phyloP scores from a whole-genome alignment of 2,797 vertebrate genomes.

The Malacoctenus gilli region DNA sequence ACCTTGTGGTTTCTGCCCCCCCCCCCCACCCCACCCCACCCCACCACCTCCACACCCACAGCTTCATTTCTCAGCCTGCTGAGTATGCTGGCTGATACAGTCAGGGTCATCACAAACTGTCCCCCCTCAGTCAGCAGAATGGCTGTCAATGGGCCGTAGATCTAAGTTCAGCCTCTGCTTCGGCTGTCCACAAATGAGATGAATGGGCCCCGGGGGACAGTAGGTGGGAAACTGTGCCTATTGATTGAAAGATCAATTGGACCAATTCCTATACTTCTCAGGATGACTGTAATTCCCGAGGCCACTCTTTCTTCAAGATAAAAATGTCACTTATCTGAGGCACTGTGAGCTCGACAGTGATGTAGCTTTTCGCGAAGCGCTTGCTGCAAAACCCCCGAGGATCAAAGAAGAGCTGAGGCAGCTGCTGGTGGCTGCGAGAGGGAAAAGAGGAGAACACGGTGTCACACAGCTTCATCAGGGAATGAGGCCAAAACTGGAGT shows the following conservation, averaged over 20 bases:
- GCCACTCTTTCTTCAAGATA: slow-evolving; percentile 24
- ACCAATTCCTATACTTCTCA: slow-evolving; percentile 19
- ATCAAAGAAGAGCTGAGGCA: slow-evolving; percentile 37
- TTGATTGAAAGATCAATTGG: slow-evolving; percentile 40
- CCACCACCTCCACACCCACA: too few relatives aligned
- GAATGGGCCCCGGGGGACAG: slow-evolving; percentile 35
- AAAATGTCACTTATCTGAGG: slow-evolving; percentile 29
- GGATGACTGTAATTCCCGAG: slow-evolving; percentile 19
- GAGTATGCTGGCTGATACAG: slow-evolving; percentile 33
- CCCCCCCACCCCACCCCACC: too few relatives aligned
- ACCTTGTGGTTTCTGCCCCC: slow-evolving; percentile 8
- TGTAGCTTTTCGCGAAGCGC: neutral
- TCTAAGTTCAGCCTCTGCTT: slow-evolving; percentile 42
- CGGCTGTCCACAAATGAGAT: slow-evolving; percentile 44
- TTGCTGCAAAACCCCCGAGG: slow-evolving; percentile 14
- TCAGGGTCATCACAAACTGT: slow-evolving; percentile 39
- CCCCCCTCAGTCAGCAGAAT: slow-evolving; percentile 48
- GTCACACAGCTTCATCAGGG: slow-evolving; percentile 19
- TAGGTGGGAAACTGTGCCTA: slow-evolving; percentile 24
- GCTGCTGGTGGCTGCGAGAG: slow-evolving; percentile 27
- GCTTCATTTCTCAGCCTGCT: slow-evolving; percentile 32
- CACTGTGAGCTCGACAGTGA: slow-evolving; percentile 3
- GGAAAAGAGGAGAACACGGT: slow-evolving; percentile 18
- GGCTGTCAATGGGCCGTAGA: slow-evolving; percentile 41
- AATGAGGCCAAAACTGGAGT: slow-evolving; percentile 4